Conservation (phyloP, 2,797 vertebrate genomes). For the Numenius phaeopus region DNA sequence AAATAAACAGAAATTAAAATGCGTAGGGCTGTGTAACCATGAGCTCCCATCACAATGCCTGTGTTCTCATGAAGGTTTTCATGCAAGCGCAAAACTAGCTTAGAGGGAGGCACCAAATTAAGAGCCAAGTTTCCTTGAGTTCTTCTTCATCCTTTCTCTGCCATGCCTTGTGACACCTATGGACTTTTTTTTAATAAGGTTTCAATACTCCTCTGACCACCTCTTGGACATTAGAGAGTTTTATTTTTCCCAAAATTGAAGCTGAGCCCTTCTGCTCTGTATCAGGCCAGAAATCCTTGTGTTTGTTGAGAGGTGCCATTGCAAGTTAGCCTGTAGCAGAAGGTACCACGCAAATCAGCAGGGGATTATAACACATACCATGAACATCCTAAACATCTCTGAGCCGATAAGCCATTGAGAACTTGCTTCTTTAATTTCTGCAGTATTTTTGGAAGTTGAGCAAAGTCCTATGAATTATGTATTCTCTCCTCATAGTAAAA, state of each 20-base stretch:
- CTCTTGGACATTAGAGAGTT: background rate
- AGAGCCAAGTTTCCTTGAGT: background rate
- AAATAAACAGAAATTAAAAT: background rate
- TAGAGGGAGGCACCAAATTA: background rate
- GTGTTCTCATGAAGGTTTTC: background rate
- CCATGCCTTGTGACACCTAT: background rate
- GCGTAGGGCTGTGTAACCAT: background rate
- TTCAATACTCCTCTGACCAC: background rate
- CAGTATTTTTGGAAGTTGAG: background rate
- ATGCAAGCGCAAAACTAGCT: background rate
- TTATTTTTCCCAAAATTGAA: background rate
- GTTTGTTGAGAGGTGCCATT: background rate
- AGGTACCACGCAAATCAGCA: background rate
- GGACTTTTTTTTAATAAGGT: background rate
- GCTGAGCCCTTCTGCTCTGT: background rate
- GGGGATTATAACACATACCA: background rate
- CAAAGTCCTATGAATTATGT: constrained; percentile 7
- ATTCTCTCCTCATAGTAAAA: constrained; percentile 1
- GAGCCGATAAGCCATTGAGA: background rate
- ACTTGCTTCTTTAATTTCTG: constrained; percentile 45
- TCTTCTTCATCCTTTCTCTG: background rate
- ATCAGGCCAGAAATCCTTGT: background rate
- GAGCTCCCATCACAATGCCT: background rate
- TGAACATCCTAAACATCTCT: constrained; percentile 15
- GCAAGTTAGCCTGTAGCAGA: background rate